Evolutionary conservation across 2,888 invertebrate species (phyloP).

Genomic region (Eupithecia abbreviata): DNA sequence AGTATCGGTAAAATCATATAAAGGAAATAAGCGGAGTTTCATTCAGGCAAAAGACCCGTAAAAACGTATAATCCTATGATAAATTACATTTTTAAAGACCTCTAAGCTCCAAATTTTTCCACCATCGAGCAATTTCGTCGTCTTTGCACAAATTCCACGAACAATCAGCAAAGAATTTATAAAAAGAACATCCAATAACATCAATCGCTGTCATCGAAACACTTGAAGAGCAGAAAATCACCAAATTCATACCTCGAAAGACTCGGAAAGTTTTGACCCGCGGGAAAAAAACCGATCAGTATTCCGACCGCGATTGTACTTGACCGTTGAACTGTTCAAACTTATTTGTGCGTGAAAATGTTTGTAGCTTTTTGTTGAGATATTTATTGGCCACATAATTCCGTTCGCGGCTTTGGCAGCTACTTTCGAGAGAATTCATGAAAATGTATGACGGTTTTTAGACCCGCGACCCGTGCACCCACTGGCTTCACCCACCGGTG

Average conservation of each 20-base stretch:
- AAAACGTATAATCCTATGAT: conserved; percentile 3
- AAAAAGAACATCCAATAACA: conserved; percentile 10
- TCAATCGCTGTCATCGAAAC: conserved; percentile 18
- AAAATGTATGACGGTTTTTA: background rate
- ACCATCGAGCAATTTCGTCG: background rate
- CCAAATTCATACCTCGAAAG: conserved; percentile 21
- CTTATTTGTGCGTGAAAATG: conserved; percentile 31
- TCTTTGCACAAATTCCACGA: background rate
- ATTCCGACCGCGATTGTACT: conserved; percentile 59
- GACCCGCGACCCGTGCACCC: no score
- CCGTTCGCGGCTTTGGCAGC: background rate
- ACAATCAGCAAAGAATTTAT: conserved; percentile 1
- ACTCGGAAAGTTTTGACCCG: conserved; percentile 48
- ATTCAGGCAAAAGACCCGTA: background rate
- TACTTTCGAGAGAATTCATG: background rate
- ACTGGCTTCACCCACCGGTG: no score
- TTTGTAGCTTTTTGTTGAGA: conserved; percentile 16
- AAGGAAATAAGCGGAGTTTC: background rate
- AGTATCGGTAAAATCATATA: background rate
- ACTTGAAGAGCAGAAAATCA: conserved; percentile 3
- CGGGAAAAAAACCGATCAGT: conserved; percentile 55
- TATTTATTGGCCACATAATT: conserved; percentile 9
- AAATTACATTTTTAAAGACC: conserved; percentile 2
- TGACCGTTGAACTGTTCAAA: conserved; percentile 45
- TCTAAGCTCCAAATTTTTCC: background rate